phyloP scores from a whole-genome alignment of 2,797 vertebrate species.

The Aselliscus stoliczkanus region DNA sequence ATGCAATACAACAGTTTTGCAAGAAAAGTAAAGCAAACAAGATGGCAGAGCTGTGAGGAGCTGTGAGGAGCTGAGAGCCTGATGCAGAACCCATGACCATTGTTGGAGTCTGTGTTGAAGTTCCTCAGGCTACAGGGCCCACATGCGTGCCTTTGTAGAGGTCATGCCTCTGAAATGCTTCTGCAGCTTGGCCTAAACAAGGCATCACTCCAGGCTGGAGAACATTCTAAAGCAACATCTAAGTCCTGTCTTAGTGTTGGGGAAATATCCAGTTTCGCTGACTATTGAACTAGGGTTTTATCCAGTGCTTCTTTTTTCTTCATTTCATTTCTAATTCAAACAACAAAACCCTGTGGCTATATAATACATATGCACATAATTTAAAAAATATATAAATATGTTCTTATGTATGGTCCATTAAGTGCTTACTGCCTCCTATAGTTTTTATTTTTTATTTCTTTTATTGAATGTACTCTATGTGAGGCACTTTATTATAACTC shows the following conservation, averaged over 20 bases:
- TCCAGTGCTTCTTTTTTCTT: neutral
- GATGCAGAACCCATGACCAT: neutral
- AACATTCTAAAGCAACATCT: neutral
- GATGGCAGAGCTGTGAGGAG: neutral
- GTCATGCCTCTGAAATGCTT: neutral
- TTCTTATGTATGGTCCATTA: neutral
- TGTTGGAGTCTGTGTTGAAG: neutral
- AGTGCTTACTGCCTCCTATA: neutral
- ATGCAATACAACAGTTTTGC: neutral
- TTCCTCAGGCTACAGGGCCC: neutral
- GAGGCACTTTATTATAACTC: neutral
- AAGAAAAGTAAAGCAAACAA: neutral
- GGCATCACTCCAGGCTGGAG: neutral
- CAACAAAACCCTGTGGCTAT: neutral
- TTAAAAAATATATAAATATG: neutral
- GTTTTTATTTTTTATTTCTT: neutral
- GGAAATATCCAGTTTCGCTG: neutral
- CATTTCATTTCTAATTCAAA: slow-evolving; percentile 32
- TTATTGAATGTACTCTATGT: neutral
- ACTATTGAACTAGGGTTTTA: neutral
- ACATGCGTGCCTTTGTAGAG: neutral
- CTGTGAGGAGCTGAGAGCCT: neutral
- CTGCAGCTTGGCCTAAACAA: neutral
- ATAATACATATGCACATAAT: neutral
- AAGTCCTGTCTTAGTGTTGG: neutral